Evolutionary conservation across 2,888 invertebrate genomes (phyloP), one percentile per base, ranked within the genome.

Genomic region (Dimorphilus gyrociliatus): DNA sequence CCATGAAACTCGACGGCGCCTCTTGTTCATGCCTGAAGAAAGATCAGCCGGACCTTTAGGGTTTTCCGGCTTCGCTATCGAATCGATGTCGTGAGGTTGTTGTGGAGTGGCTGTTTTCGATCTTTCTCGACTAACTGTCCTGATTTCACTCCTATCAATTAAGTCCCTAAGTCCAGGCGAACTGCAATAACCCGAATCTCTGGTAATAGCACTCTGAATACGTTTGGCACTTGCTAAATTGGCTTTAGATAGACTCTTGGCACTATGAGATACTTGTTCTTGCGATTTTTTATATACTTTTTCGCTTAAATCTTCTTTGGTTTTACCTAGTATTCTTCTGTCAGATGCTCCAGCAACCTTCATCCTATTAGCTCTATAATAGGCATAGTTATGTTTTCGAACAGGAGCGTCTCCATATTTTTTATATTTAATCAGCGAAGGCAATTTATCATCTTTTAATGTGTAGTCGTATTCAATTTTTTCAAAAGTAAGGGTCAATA

Each of bases 401-500:
- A 57, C 44, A 4, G 58, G 57, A 3, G 54, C 50, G 30, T 56
- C 55, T 4, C 47, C 43, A 38, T 56, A 60, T 12, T 47, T 47
- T 13, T 51, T 46, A 38, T 55, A 58, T 40, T 53, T 50, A 3
- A 55, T 50, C 5, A 53, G 40, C 0, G 60, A 49, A n/a, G 56
- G 53, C 18, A 57, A 47, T 32, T 50, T 50, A 43, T 60, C 60
- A 17, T 45, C 48, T 15, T 49, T 48, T 27, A 60, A 41, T 13
- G 39, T 51, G 39, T 60, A 60, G 46, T 60, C 52, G 51, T 55
- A 59, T 16, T 55, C 48, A 1, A 57, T 47, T 23, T 45, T 44
- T 40, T 60, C 60, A 44, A 60, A 60, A 39, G 52, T 57, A 34
- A 60, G 43, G 34, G 54, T 53, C 33, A 60, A 40, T 30, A 60